Evolutionary conservation across 2,888 invertebrate genomes (phyloP), one percentile per base, ranked within the genome.

Genomic region (Bombyx huttoni): DNA sequence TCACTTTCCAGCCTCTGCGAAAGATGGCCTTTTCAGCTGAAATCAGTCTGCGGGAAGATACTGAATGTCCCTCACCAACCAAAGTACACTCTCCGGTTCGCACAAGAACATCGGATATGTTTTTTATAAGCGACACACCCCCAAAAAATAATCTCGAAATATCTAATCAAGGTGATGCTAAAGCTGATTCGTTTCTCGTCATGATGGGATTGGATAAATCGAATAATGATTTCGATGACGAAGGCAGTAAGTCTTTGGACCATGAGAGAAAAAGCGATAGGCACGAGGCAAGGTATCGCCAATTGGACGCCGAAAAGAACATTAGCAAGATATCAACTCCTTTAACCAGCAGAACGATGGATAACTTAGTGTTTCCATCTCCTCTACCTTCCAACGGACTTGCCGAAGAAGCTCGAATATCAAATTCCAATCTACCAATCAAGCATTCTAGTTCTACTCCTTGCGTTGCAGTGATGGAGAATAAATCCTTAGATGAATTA

Each of bases 311-410:
- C 1, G 84, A 85, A 46, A 83, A 78, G 54, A 81, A 79, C 58
- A 73, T 81, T 13, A 80, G 70, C 49, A 86, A 86, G 63, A 57
- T 76, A n/a, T 87, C 87, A n/a, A 88, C 86, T 46, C 86, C 88
- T 12, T 52, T 84, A 12, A 78, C 63, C 40, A 79, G 66, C 51
- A 71, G 67, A 55, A 61, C 60, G 7, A 64, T 60, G 45, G 86
- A 84, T 49, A 75, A 75, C 53, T 65, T 80, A 53, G 70, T 56
- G 2, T 73, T 80, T 49, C 66, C 73, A 40, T 83, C 88, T 47
- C 83, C 87, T 12, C 56, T 77, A 13, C 63, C 69, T 40, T 55
- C 66, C 2, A 85, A 83, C 62, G 80, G 76, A 1, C 53, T 65
- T 10, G 58, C 66, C 46, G 78, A 79, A 64, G 78, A 78, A 55